Conservation (phyloP, 2,888 invertebrate genomes). For the Microplitis deprimator region DNA sequence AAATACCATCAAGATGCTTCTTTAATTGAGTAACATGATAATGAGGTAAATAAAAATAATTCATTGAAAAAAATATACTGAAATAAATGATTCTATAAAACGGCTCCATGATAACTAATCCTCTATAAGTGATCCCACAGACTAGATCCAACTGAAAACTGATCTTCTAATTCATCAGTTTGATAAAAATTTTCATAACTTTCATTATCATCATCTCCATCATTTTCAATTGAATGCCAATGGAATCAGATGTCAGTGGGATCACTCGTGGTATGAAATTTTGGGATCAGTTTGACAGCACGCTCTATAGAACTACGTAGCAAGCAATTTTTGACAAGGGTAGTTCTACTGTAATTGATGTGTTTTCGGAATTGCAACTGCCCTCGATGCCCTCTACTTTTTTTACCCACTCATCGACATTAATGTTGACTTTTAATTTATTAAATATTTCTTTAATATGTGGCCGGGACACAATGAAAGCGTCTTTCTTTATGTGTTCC, state of each 20-base stretch:
- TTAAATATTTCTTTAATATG: constrained; percentile 74
- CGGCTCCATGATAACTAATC: too few relatives aligned
- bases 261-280: too few relatives aligned
- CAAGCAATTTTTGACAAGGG: constrained; percentile 2
- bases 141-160: too few relatives aligned
- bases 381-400: constrained; percentile 60
- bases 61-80: not conserved
- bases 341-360: too few relatives aligned
- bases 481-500: constrained; percentile 73
- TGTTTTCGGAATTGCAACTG: too few relatives aligned
- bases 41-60: not conserved
- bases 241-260: too few relatives aligned
- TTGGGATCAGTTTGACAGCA: too few relatives aligned
- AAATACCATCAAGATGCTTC: not conserved
- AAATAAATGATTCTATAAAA: not conserved
- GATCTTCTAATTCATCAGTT: too few relatives aligned
- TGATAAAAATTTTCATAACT: too few relatives aligned
- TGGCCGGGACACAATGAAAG: constrained; percentile 76
- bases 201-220: too few relatives aligned
- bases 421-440: constrained; percentile 72
- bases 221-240: too few relatives aligned
- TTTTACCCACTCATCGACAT: constrained; percentile 73
- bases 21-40: not conserved
- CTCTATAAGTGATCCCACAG: too few relatives aligned
- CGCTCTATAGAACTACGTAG: constrained; percentile 42